phyloP scores from a whole-genome alignment of 2,888 invertebrate species.

The Apamea epomidion region DNA sequence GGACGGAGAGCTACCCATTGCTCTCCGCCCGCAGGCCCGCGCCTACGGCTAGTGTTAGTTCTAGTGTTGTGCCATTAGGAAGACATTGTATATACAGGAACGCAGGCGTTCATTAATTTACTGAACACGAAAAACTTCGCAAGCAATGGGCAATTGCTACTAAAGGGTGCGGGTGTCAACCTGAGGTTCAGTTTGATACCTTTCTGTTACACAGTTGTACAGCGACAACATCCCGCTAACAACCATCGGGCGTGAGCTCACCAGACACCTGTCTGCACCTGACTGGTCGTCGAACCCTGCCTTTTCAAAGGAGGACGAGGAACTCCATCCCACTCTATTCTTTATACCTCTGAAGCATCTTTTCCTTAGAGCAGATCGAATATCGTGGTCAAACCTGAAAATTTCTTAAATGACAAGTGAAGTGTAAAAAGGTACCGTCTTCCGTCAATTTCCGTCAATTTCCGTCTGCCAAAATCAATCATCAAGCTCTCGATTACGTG shows the following conservation, averaged over 20 bases:
- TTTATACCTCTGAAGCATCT: neutral
- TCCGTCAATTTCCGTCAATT: neutral
- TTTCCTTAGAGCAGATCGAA: neutral
- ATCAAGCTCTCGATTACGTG: neutral
- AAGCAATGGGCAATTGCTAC: too few relatives aligned
- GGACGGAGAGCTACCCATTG: too few relatives aligned
- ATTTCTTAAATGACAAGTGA: neutral
- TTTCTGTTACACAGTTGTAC: neutral
- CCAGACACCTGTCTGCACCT: neutral
- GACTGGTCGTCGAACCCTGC: neutral
- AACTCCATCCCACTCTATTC: neutral
- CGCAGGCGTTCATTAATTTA: too few relatives aligned
- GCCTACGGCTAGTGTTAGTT: too few relatives aligned
- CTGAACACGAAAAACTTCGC: too few relatives aligned
- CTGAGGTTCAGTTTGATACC: neutral
- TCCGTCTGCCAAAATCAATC: constrained; percentile 9
- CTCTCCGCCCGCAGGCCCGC: too few relatives aligned
- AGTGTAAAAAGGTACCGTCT: neutral
- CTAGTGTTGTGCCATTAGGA: too few relatives aligned
- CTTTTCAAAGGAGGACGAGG: neutral
- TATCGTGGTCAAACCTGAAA: neutral
- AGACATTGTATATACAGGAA: too few relatives aligned
- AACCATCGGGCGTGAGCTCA: neutral
- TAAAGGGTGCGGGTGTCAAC: too few relatives aligned
- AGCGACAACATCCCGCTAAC: neutral